Conservation (phyloP, 2,888 invertebrate genomes). For the Proisotoma minuta region DNA sequence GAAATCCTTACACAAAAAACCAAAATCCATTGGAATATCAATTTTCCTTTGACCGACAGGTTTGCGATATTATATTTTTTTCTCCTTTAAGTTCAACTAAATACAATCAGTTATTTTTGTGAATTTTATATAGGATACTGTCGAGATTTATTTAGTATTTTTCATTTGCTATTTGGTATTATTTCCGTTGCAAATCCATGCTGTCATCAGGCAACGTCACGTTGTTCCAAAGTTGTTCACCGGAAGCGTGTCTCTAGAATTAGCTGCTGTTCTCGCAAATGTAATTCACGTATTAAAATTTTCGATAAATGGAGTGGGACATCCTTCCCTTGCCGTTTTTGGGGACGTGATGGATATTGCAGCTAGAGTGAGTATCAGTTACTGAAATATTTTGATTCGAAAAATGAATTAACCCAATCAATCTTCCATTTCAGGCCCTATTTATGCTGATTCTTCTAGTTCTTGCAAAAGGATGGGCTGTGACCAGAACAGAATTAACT, state of each 20-base stretch:
- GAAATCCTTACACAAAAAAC: constrained; percentile 81
- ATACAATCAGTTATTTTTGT: not conserved
- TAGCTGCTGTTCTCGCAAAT: constrained; percentile 78
- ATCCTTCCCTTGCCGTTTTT: constrained; percentile 71
- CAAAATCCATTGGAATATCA: constrained; percentile 87
- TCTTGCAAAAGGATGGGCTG: constrained; percentile 76
- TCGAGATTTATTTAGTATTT: constrained; percentile 84
- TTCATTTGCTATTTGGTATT: constrained; percentile 79
- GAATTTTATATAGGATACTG: constrained; percentile 63
- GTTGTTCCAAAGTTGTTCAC: constrained; percentile 87
- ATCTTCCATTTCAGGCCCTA: constrained; percentile 64
- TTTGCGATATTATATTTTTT: constrained; percentile 34
- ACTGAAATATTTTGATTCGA: not conserved
- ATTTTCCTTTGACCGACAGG: constrained; percentile 88
- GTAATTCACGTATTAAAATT: constrained; percentile 83
- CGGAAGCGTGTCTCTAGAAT: constrained; percentile 76
- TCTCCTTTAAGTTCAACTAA: no score
- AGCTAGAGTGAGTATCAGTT: constrained; percentile 62
- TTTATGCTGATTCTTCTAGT: constrained; percentile 88
- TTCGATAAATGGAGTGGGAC: constrained; percentile 82
- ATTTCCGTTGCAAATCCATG: constrained; percentile 85
- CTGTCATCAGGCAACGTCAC: constrained; percentile 80
- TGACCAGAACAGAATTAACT: constrained; percentile 69
- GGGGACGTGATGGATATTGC: constrained; percentile 90
- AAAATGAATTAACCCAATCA: constrained; percentile 19